A percentile compares a stretch with the other conserved stretches of the same genome.
These are phyloP conservation scores for Brevimyrus niger DNA, from an alignment of 2,113 vertebrate species.

Conservation along the genomic window DNA sequence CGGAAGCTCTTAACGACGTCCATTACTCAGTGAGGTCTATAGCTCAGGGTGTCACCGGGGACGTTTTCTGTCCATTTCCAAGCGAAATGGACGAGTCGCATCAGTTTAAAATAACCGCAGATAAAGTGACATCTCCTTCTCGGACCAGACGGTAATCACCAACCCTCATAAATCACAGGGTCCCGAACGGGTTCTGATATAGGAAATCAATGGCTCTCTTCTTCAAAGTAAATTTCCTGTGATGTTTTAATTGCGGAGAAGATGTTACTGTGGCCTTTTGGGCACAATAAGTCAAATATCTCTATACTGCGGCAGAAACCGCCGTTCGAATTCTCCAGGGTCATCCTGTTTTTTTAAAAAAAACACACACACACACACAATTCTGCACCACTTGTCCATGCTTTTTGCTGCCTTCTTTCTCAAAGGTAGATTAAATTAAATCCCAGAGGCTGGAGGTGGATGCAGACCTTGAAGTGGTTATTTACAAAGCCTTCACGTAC, in stretches of 20 bases:
- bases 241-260: slow-evolving; percentile 12
- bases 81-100: not conserved
- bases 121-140: not conserved
- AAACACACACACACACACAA: slow-evolving; percentile 9
- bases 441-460: not conserved
- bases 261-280: not conserved
- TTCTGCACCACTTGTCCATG: not conserved
- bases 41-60: not conserved
- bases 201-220: not conserved
- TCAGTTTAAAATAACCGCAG: not conserved
- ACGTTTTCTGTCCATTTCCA: not conserved
- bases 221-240: not conserved
- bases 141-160: not conserved
- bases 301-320: not conserved
- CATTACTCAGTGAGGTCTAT: not conserved
- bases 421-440: not conserved
- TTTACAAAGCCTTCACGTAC: not conserved
- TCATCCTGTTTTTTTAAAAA: not conserved
- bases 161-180: not conserved
- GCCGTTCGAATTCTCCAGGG: not conserved
- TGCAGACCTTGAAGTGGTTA: not conserved
- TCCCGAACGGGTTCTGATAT: not conserved
- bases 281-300: not conserved
- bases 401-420: not conserved
- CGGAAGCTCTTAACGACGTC: not conserved